Conservation (phyloP, 2,888 invertebrate genomes). For the Thera britannica region DNA sequence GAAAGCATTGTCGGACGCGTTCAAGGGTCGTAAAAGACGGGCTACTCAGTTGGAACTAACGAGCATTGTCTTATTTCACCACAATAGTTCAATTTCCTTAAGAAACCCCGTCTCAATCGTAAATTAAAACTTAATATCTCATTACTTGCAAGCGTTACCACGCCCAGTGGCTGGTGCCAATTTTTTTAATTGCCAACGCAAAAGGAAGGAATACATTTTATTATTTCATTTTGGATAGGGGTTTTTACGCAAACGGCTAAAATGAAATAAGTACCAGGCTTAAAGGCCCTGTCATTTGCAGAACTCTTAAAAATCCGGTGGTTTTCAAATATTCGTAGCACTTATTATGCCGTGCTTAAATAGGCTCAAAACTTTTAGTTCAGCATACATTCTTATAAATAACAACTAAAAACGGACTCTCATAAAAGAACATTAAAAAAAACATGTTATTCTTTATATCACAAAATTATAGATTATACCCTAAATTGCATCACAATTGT, state of each 20-base stretch:
- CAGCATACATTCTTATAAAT: no score
- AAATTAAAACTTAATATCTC: conserved; percentile 82
- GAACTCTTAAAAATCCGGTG: conserved; percentile 8
- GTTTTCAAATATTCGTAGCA: background rate
- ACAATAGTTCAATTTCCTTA: conserved; percentile 82
- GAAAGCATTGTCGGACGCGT: conserved; percentile 71
- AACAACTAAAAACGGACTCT: no score
- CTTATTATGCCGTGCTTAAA: background rate
- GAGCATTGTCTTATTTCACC: conserved; percentile 78
- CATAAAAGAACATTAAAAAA: no score
- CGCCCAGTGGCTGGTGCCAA: conserved; percentile 58
- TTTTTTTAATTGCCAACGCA: conserved; percentile 52
- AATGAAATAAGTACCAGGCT: conserved; percentile 15
- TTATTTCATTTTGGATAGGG: conserved; percentile 19
- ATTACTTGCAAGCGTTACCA: conserved; percentile 77
- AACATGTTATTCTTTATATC: no score
- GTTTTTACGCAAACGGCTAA: conserved; percentile 21
- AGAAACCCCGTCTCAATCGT: conserved; percentile 76
- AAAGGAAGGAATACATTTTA: conserved; percentile 24
- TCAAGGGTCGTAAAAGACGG: conserved; percentile 64
- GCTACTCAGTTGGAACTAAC: conserved; percentile 77
- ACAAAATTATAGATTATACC: no score
- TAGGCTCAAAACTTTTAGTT: background rate
- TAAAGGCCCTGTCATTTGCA: conserved; percentile 21
- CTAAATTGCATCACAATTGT: no score